A percentile compares a stretch with the other conserved stretches of the same genome.
Conservation (phyloP, 2,888 invertebrate species). For the Gymnocheta viridis region DNA sequence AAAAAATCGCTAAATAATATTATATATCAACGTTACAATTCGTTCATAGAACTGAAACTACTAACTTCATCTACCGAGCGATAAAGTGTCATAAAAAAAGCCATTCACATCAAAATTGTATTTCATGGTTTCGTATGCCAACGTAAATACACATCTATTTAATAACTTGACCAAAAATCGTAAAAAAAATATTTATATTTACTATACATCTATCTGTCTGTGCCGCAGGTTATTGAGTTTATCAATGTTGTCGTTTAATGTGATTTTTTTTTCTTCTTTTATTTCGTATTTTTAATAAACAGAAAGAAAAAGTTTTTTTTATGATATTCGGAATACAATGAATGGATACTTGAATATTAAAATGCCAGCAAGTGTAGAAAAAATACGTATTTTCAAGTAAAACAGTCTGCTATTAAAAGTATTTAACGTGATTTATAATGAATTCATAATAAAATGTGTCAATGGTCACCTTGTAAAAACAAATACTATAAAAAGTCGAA, state of each 20-base stretch:
- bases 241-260: constrained; percentile 41
- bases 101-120: neutral
- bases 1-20: neutral
- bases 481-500: neutral
- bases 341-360: constrained; percentile 9
- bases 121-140: neutral
- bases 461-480: constrained; percentile 15
- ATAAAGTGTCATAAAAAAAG: neutral
- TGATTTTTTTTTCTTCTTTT: neutral
- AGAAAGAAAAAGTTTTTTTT: constrained; percentile 9
- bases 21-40: neutral
- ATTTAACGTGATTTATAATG: constrained; percentile 50
- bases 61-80: neutral
- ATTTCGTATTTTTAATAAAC: constrained; percentile 9
- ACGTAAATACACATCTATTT: constrained; percentile 22
- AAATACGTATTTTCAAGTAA: constrained; percentile 21
- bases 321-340: neutral
- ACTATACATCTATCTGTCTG: neutral
- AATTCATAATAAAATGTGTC: constrained; percentile 47
- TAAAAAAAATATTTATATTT: constrained; percentile 37
- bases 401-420: constrained; percentile 31
- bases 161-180: constrained; percentile 49
- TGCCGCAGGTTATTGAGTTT: constrained; percentile 40
- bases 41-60: neutral
- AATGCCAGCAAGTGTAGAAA: neutral